Percentiles rank a stretch among this genome's conserved stretches.
phyloP scores from a whole-genome alignment of 2,113 vertebrate species.

The Garra rufa region DNA sequence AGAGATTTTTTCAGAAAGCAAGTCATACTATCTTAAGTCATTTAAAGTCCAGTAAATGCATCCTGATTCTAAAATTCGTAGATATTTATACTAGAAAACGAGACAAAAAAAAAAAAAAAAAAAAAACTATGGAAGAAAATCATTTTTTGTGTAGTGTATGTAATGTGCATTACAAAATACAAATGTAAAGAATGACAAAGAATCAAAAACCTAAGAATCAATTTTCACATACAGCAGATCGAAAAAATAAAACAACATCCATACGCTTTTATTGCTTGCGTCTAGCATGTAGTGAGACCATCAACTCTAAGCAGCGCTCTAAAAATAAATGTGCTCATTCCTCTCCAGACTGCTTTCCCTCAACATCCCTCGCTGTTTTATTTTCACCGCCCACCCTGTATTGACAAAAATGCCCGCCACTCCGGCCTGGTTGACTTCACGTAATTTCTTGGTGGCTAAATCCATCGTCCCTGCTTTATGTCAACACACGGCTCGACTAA shows the following conservation, averaged over 20 bases:
- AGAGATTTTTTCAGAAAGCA: no score
- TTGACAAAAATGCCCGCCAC: conserved; percentile 21
- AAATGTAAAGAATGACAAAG: neutral
- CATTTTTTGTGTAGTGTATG: no score
- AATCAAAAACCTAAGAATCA: neutral
- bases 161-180: neutral
- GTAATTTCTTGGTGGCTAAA: conserved; percentile 47
- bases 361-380: conserved; percentile 34
- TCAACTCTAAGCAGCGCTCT: neutral
- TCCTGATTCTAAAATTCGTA: no score
- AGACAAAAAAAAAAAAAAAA: no score
- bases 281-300: neutral
- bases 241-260: neutral
- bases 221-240: neutral
- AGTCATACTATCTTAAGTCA: no score
- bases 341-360: conserved; percentile 51
- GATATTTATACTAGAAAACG: no score
- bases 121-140: no score
- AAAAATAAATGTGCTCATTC: conserved; percentile 48
- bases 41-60: no score
- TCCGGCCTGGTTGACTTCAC: conserved; percentile 40
- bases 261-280: neutral
- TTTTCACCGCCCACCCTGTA: conserved; percentile 30
- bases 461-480: conserved; percentile 54
- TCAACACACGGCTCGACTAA: conserved; percentile 33